These are phyloP conservation scores for Delichon dasypus DNA, from an alignment of 2,797 vertebrate genomes.

Conservation along the genomic window DNA sequence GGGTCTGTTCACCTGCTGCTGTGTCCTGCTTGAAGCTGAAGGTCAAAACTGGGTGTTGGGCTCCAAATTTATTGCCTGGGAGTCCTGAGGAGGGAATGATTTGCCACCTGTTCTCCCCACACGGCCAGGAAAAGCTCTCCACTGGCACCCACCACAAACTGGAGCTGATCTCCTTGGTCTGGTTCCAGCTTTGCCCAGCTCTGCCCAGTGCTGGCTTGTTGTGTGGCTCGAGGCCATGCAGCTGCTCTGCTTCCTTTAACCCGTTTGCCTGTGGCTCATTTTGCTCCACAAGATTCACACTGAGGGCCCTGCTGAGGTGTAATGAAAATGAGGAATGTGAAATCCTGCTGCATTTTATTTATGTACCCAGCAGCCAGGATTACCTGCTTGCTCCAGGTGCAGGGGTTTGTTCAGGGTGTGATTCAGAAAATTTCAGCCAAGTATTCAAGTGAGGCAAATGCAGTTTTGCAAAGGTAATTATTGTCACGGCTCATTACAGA, in stretches of 20 bases:
- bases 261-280: neutral
- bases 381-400: neutral
- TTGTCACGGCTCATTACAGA: neutral
- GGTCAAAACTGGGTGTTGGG: neutral
- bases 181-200: neutral
- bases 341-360: neutral
- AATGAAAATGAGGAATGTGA: neutral
- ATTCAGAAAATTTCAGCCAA: neutral
- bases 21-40: neutral
- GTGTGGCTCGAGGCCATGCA: constrained; percentile 48
- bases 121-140: neutral
- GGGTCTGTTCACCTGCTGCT: rapidly evolving
- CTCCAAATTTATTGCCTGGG: neutral
- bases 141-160: neutral
- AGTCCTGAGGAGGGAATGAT: neutral
- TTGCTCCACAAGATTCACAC: rapidly evolving
- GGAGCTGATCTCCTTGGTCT: neutral
- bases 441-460: neutral
- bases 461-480: neutral
- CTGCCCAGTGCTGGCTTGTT: constrained; percentile 5
- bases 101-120: neutral
- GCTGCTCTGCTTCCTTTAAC: constrained; percentile 58
- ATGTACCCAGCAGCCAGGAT: neutral
- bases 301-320: neutral
- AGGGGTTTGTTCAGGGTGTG: neutral